A percentile compares a stretch with the other conserved stretches of the same genome.
phyloP scores from a whole-genome alignment of 2,797 vertebrate species.

The Acomys russatus region DNA sequence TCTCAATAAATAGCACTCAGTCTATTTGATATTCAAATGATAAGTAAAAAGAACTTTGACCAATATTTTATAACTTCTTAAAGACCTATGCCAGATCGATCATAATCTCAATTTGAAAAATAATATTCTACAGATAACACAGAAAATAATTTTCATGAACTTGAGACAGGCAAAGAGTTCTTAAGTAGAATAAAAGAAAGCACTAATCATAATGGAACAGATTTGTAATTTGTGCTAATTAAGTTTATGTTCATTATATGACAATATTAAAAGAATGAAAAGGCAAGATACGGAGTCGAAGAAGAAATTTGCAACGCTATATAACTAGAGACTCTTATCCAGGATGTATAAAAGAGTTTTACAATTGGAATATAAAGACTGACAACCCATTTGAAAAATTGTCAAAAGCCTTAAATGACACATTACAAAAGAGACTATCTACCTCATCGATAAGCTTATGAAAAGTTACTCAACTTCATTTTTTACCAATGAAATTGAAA shows the following conservation, averaged over 20 bases:
- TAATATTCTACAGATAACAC: slow-evolving; percentile 16
- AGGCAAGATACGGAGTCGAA: slow-evolving; percentile 40
- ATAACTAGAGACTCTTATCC: slow-evolving; percentile 44
- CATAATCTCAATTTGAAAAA: slow-evolving; percentile 46
- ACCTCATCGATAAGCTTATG: slow-evolving; percentile 31
- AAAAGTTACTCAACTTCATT: slow-evolving; percentile 47
- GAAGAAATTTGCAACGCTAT: slow-evolving; percentile 67
- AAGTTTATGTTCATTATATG: slow-evolving; percentile 61
- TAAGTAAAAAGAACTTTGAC: neutral
- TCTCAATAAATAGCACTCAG: neutral
- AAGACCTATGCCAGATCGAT: neutral
- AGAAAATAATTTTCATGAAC: neutral
- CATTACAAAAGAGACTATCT: slow-evolving; percentile 44
- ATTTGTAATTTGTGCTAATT: slow-evolving; percentile 52
- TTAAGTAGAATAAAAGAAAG: slow-evolving; percentile 56
- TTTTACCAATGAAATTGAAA: slow-evolving; percentile 57
- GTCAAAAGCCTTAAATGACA: slow-evolving; percentile 50
- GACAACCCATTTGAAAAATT: slow-evolving; percentile 30
- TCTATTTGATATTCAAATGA: slow-evolving; percentile 44
- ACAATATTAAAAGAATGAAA: slow-evolving; percentile 55
- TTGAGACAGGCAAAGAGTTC: slow-evolving; percentile 25
- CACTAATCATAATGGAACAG: slow-evolving; percentile 7
- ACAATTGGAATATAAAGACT: slow-evolving; percentile 61
- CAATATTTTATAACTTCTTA: slow-evolving; percentile 22
- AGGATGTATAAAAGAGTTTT: slow-evolving; percentile 58